Conservation (phyloP, 1,140 invertebrate genomes). For the Zaprionus vittiger region DNA sequence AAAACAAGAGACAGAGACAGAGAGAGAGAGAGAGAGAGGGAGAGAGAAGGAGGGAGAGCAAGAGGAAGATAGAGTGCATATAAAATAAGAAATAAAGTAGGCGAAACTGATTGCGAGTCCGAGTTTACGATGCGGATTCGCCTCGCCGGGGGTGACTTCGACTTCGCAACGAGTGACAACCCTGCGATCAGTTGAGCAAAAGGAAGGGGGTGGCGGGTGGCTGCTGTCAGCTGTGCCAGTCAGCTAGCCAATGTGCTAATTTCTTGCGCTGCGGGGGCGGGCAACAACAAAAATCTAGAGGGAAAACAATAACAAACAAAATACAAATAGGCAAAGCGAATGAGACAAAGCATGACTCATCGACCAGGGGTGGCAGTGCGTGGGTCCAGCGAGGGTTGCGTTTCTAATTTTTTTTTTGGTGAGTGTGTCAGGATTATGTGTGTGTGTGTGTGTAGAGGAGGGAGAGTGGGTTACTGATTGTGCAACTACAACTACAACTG, state of each 20-base stretch:
- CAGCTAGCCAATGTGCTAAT: constrained; percentile 48
- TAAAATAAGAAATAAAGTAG: constrained; percentile 25
- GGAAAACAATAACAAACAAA: constrained; percentile 38
- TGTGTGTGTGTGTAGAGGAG: background rate
- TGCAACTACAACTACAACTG: constrained; percentile 33
- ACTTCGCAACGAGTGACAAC: constrained; percentile 1
- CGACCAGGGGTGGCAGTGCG: constrained; percentile 25
- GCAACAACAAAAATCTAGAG: background rate
- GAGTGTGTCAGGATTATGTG: background rate
- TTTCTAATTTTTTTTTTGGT: constrained; percentile 3
- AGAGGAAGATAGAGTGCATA: background rate
- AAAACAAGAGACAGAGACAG: background rate
- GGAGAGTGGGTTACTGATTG: background rate
- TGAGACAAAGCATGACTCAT: constrained; percentile 49
- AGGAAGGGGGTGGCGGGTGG: background rate
- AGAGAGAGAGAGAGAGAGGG: constrained; percentile 5
- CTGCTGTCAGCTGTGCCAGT: constrained; percentile 37
- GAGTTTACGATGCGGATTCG: background rate
- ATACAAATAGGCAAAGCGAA: constrained; percentile 40
- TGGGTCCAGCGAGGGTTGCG: constrained; percentile 22
- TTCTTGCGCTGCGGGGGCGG: constrained; percentile 26
- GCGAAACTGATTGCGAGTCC: constrained; percentile 29
- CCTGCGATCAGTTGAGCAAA: constrained; percentile 15
- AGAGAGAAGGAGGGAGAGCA: background rate
- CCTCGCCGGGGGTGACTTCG: background rate